A percentile compares a stretch with the other conserved stretches of the same genome.
These are phyloP conservation scores for Apocheima hispidaria DNA, from an alignment of 2,888 invertebrate genomes.

Conservation along the genomic window DNA sequence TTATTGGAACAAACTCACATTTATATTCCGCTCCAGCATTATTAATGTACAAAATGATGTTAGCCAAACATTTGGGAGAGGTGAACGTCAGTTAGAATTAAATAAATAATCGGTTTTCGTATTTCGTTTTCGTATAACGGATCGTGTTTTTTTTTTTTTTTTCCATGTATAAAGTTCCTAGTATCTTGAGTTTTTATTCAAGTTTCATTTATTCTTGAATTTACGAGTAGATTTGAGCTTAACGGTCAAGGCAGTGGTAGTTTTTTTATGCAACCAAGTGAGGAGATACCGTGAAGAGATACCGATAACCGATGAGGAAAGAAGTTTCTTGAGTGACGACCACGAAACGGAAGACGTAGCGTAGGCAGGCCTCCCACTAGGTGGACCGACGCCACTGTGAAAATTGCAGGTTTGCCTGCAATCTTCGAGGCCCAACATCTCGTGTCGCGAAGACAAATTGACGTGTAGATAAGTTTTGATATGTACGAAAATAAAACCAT, in stretches of 20 bases:
- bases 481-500: not conserved
- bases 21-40: conserved; percentile 34
- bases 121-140: conserved; percentile 2
- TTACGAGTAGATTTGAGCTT: not conserved
- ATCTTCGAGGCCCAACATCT: too few relatives aligned
- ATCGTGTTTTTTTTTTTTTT: conserved; percentile 3
- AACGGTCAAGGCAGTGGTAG: not conserved
- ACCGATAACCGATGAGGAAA: too few relatives aligned
- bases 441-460: not conserved
- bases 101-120: conserved; percentile 28
- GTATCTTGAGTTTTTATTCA: conserved; percentile 3
- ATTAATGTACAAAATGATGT: conserved; percentile 34
- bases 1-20: conserved; percentile 35
- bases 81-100: conserved; percentile 29
- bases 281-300: too few relatives aligned
- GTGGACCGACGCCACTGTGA: too few relatives aligned
- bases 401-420: too few relatives aligned
- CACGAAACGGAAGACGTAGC: too few relatives aligned
- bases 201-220: too few relatives aligned
- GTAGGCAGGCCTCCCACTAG: too few relatives aligned
- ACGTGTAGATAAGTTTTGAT: too few relatives aligned
- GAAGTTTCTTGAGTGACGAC: too few relatives aligned
- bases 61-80: conserved; percentile 24
- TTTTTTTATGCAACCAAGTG: too few relatives aligned
- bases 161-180: not conserved